Percentiles rank a stretch among this genome's conserved stretches.
Conservation (phyloP, 2,888 invertebrate species). For the Malacosoma neustria region DNA sequence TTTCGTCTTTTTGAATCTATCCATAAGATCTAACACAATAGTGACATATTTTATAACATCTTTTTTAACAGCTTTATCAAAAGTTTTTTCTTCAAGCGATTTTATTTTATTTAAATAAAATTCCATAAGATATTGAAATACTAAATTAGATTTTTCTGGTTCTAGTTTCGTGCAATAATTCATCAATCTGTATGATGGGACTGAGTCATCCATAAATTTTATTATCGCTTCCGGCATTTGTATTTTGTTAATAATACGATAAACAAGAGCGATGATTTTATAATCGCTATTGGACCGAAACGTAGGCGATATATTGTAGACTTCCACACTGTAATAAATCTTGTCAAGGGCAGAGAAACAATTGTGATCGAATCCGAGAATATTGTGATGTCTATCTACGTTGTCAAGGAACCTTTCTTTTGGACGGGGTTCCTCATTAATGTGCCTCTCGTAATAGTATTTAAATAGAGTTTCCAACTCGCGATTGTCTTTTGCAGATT, state of each 20-base stretch:
- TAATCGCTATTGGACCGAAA: slow-evolving; percentile 13
- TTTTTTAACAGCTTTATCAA: slow-evolving; percentile 15
- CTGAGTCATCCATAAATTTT: slow-evolving; percentile 11
- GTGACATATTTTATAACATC: slow-evolving; percentile 13
- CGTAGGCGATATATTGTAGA: slow-evolving; percentile 18
- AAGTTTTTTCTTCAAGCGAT: slow-evolving; percentile 12
- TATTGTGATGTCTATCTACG: slow-evolving; percentile 23
- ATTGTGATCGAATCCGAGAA: slow-evolving; percentile 30
- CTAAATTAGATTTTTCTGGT: slow-evolving; percentile 13
- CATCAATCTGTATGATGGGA: slow-evolving; percentile 9
- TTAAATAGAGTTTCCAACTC: slow-evolving; percentile 29
- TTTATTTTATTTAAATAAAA: slow-evolving; percentile 22
- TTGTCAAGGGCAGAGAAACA: slow-evolving; percentile 39
- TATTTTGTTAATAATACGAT: slow-evolving; percentile 29
- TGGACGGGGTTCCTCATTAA: slow-evolving; percentile 26
- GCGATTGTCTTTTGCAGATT: slow-evolving; percentile 25
- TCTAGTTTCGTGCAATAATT: slow-evolving; percentile 11
- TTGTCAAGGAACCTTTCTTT: slow-evolving; percentile 30
- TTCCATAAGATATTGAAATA: slow-evolving; percentile 22
- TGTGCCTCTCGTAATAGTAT: slow-evolving; percentile 40
- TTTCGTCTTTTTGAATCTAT: slow-evolving; percentile 22
- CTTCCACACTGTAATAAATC: slow-evolving; percentile 30
- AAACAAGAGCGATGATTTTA: slow-evolving; percentile 24
- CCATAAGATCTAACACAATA: slow-evolving; percentile 18
- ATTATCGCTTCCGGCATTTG: slow-evolving; percentile 21